These are phyloP conservation scores for Drosophila subsilvestris DNA, from an alignment of 2,888 invertebrate species.

Conservation along the genomic window DNA sequence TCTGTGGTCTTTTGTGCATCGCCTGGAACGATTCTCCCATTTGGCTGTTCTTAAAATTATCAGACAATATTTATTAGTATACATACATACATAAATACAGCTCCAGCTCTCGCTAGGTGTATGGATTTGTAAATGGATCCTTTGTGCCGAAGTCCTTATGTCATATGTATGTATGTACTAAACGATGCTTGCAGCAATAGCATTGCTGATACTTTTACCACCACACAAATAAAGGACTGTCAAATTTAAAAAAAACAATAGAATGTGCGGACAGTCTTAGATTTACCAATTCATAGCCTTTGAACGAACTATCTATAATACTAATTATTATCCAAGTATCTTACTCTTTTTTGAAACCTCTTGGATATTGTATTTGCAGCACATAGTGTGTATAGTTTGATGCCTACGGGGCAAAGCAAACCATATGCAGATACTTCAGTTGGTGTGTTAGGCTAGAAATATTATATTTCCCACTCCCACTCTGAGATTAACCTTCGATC, in stretches of 20 bases:
- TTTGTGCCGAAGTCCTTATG: constrained; percentile 51
- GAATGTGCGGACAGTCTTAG: background rate
- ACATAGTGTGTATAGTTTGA: constrained; percentile 62
- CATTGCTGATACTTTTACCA: background rate
- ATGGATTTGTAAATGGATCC: constrained; percentile 26
- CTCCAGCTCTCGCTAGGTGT: constrained; percentile 35
- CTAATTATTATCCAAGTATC: too few species aligned
- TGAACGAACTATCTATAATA: background rate
- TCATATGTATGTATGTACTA: background rate
- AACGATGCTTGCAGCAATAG: too few species aligned
- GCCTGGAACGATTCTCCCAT: constrained; percentile 19
- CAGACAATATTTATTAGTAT: constrained; percentile 53
- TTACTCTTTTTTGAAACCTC: background rate
- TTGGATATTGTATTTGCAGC: constrained; percentile 45
- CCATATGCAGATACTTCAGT: too few species aligned
- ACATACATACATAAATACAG: constrained; percentile 9
- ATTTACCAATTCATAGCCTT: background rate
- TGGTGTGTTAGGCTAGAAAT: too few species aligned
- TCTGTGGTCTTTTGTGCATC: constrained; percentile 41
- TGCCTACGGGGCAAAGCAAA: constrained; percentile 49
- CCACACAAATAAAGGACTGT: background rate
- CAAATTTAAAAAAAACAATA: constrained; percentile 10
- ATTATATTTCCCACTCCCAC: too few species aligned
- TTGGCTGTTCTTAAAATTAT: constrained; percentile 57
- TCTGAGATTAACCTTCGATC: too few species aligned